Percentiles rank a stretch among this genome's conserved stretches.
These are phyloP conservation scores for Crocuta crocuta DNA, from an alignment of 2,113 vertebrate genomes.

Conservation along the genomic window DNA sequence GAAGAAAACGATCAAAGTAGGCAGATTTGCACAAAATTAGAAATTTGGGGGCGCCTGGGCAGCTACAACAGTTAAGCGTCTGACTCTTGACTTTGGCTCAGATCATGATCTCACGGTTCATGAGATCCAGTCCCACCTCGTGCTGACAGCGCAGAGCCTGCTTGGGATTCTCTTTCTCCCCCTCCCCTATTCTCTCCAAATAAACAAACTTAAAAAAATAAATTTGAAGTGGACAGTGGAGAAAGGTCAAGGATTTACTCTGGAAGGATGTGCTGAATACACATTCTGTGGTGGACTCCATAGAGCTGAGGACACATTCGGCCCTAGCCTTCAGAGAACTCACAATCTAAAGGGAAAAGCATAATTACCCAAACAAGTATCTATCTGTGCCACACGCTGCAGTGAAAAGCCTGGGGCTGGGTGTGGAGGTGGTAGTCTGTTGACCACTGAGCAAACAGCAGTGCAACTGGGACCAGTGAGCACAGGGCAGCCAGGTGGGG, in stretches of 20 bases:
- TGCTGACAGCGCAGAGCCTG: too few relatives aligned
- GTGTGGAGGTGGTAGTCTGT: too few relatives aligned
- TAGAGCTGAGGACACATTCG: fast-evolving
- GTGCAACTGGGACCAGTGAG: background rate
- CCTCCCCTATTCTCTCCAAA: too few relatives aligned
- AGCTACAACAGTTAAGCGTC: too few relatives aligned
- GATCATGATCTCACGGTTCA: too few relatives aligned
- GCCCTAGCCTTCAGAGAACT: background rate
- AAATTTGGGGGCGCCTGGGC: background rate
- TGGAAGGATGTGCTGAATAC: background rate
- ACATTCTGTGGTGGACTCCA: background rate
- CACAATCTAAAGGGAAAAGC: background rate
- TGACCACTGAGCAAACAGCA: background rate
- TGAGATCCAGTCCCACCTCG: too few relatives aligned
- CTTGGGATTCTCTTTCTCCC: too few relatives aligned
- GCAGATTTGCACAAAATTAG: background rate
- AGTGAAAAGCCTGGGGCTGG: background rate
- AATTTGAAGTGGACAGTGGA: background rate
- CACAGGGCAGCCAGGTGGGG: background rate
- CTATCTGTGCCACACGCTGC: background rate
- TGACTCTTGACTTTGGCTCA: too few relatives aligned
- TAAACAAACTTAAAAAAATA: too few relatives aligned
- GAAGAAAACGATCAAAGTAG: background rate
- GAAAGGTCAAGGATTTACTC: background rate
- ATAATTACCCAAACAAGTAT: background rate